Base-by-base conservation (phyloP, 2,113 vertebrate species). In the Microtus montanus region DNA sequence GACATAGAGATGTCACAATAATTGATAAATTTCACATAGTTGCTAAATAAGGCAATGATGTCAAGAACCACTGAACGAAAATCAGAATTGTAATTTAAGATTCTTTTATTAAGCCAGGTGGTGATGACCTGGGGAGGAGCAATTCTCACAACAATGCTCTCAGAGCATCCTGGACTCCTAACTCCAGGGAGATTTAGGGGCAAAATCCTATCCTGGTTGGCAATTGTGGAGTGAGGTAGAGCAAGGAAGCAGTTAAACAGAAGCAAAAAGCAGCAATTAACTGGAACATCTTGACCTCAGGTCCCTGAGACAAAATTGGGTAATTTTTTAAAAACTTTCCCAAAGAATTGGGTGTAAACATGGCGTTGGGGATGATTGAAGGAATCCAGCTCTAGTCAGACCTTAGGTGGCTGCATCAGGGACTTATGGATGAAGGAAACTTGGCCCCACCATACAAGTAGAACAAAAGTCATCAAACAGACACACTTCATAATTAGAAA, bases 331-430 rank as follows among this genome's bases (percentile, higher is more conserved):
- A 17, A 11, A n/a, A 83, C 24, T 83, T 63, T 41, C 13, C 22
- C n/a, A 83, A 14, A 1, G 13, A 13, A 63, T 7, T 15, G 24
- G 13, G 3, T 41, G 3, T 14, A 63, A 41, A 8, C 7, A 61
- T 61, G 22, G 9, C 0, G 0, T 26, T 13, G 54, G 12, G 5
- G 13, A 26, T 38, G 20, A 24, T 0, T 2, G 22, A 3, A 63
- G 7, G 13, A 6, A 6, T 61, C 54, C 54, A 63, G 35, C 79
- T 83, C n/a, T 61, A 41, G 24, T 17, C 24, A 83, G 7, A 38
- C 13, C 54, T 17, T 28, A 38, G 79, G 38, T 38, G 54, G 12
- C 3, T 24, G 6, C 52, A 38, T 8, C 54, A 83, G n/a, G 54
- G 3, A 61, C 22, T 41, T 49, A 49, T 49, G 28, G n/a, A 41